phyloP scores from a whole-genome alignment of 2,113 vertebrate genomes.

The Petroica traversi region DNA sequence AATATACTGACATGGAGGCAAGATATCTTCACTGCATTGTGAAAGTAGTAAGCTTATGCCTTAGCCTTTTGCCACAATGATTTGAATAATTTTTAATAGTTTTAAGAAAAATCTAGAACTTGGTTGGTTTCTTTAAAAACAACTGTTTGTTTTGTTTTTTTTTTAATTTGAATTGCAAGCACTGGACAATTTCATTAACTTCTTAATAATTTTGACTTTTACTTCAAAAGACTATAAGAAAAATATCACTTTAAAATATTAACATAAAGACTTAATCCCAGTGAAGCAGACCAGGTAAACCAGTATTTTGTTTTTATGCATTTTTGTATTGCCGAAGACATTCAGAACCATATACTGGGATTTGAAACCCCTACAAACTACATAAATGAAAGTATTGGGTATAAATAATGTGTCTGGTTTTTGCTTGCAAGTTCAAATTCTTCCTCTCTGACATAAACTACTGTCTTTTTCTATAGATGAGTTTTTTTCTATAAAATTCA shows the following conservation, averaged over 20 bases:
- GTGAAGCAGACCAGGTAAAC: not conserved
- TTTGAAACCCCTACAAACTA: not conserved
- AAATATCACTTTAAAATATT: not conserved
- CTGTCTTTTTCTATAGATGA: not conserved
- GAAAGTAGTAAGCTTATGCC: not conserved
- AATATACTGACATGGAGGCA: not conserved
- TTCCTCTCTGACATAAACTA: not conserved
- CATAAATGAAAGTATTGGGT: not conserved
- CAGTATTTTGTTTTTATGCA: not conserved
- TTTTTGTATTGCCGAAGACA: not conserved
- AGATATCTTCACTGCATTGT: not conserved
- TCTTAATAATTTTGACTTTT: not conserved
- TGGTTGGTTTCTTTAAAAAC: too few species aligned
- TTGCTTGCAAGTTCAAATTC: not conserved
- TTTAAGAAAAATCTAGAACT: not conserved
- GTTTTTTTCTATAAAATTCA: not conserved
- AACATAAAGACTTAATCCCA: not conserved
- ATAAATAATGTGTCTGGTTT: not conserved
- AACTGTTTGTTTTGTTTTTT: too few species aligned
- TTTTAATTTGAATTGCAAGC: not conserved
- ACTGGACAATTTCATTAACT: not conserved
- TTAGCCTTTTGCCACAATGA: not conserved
- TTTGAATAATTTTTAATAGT: not conserved
- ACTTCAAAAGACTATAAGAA: not conserved
- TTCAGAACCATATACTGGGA: not conserved